Conservation (phyloP, 2,113 vertebrate genomes). For the Etheostoma cragini region DNA sequence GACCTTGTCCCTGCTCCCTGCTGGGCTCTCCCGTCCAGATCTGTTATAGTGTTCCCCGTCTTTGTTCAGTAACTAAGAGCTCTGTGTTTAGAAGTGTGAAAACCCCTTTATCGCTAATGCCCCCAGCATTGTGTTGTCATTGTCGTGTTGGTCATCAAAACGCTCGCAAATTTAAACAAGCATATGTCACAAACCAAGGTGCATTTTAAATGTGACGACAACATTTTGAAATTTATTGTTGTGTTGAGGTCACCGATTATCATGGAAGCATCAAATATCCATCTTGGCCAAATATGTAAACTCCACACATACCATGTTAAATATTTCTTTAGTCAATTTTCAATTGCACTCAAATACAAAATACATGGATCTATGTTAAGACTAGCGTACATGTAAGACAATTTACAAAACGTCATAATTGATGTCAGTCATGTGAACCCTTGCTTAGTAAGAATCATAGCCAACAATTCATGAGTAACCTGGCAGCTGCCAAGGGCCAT, state of each 20-base stretch:
- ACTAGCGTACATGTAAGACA: slow-evolving; percentile 15
- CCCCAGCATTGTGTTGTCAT: slow-evolving; percentile 49
- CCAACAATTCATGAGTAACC: slow-evolving; percentile 67
- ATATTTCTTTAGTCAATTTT: slow-evolving; percentile 36
- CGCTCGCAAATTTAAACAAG: slow-evolving; percentile 61
- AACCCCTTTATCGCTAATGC: slow-evolving; percentile 44
- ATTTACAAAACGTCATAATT: slow-evolving; percentile 46
- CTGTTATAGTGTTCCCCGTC: slow-evolving; percentile 54
- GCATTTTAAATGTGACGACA: slow-evolving; percentile 33
- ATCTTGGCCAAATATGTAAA: slow-evolving; percentile 42
- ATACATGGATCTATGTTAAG: slow-evolving; percentile 31
- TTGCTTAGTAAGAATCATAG: slow-evolving; percentile 70
- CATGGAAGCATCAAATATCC: slow-evolving; percentile 27
- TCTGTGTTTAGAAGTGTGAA: slow-evolving; percentile 49
- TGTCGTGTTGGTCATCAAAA: slow-evolving; percentile 67
- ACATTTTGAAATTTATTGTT: not conserved
- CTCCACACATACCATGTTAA: slow-evolving; percentile 36
- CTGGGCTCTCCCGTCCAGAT: slow-evolving; percentile 70
- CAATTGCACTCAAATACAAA: slow-evolving; percentile 69
- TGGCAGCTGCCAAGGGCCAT: slow-evolving; percentile 30
- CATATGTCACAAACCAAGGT: slow-evolving; percentile 68
- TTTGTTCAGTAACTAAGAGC: slow-evolving; percentile 80
- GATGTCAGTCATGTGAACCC: slow-evolving; percentile 25
- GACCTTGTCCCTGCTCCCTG: slow-evolving; percentile 67
- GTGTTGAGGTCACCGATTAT: slow-evolving; percentile 45